Conservation (phyloP, 2,797 vertebrate species). For the Pseudocheirus occidentalis region DNA sequence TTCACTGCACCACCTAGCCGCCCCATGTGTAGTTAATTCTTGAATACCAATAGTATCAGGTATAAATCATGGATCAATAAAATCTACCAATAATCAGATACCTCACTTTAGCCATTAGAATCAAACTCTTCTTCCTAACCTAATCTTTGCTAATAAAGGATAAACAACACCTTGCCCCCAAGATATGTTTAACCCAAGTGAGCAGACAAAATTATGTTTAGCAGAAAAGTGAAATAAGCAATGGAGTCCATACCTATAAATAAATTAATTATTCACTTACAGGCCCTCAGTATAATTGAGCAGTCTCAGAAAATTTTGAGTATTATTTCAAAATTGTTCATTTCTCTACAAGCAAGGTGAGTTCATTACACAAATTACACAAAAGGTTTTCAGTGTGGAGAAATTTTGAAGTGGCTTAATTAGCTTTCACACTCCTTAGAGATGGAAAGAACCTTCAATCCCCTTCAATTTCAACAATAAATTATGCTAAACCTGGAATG, state of each 20-base stretch:
- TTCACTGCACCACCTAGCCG: too few relatives aligned
- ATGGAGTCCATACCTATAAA: background rate
- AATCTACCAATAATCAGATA: background rate
- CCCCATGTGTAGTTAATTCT: background rate
- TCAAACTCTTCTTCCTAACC: background rate
- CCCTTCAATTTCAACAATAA: background rate
- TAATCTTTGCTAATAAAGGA: conserved; percentile 23
- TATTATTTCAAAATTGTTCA: background rate
- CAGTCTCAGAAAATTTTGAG: conserved; percentile 21
- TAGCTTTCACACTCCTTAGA: background rate
- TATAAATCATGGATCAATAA: background rate
- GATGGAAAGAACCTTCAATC: background rate
- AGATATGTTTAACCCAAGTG: background rate
- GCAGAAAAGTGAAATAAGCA: background rate
- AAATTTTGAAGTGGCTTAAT: background rate
- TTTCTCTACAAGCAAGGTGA: background rate
- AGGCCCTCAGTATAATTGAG: background rate
- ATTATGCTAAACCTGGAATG: background rate
- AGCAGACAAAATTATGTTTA: background rate
- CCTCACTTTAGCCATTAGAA: background rate
- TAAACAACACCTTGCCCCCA: background rate
- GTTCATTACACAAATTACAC: conserved; percentile 3
- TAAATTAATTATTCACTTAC: background rate
- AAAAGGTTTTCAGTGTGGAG: background rate
- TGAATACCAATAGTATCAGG: conserved; percentile 1